Conservation (phyloP, 2,888 invertebrate genomes). For the Stenodera caucasica region DNA sequence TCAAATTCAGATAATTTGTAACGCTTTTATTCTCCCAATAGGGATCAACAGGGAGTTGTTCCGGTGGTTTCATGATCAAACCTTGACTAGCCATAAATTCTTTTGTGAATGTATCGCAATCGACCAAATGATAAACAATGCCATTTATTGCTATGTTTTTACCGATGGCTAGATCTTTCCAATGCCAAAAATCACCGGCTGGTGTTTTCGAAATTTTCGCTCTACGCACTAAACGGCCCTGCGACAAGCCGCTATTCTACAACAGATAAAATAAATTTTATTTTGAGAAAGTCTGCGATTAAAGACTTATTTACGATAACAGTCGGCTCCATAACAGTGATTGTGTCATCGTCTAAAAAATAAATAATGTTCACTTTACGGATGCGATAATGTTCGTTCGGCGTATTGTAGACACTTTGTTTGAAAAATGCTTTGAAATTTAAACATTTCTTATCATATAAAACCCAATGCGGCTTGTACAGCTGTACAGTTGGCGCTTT, state of each 20-base stretch:
- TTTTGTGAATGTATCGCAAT: constrained; percentile 78
- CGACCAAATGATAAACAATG: constrained; percentile 75
- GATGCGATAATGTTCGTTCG: constrained; percentile 70
- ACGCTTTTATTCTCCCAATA: constrained; percentile 59
- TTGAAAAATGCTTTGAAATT: constrained; percentile 82
- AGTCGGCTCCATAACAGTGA: constrained; percentile 77
- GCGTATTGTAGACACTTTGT: constrained; percentile 76
- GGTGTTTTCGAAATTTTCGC: constrained; percentile 70
- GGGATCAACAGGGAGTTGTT: constrained; percentile 73
- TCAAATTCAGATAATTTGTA: constrained; percentile 33
- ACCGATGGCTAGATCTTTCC: constrained; percentile 85
- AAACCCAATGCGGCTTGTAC: constrained; percentile 68
- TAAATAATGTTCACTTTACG: constrained; percentile 81
- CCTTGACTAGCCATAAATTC: constrained; percentile 85
- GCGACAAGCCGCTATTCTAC: constrained; percentile 73
- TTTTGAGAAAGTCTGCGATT: neutral
- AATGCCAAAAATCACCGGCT: constrained; percentile 71
- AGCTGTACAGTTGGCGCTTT: constrained; percentile 62
- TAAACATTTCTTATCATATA: constrained; percentile 75
- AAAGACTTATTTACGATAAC: constrained; percentile 58
- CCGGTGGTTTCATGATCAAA: constrained; percentile 69
- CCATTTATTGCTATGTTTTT: constrained; percentile 80
- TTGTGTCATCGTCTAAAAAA: constrained; percentile 81
- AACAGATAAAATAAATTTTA: neutral
- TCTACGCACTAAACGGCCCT: constrained; percentile 76